A percentile compares a stretch with the other conserved stretches of the same genome.
phyloP scores from a whole-genome alignment of 2,888 invertebrate species.

The Eupithecia subfuscata region DNA sequence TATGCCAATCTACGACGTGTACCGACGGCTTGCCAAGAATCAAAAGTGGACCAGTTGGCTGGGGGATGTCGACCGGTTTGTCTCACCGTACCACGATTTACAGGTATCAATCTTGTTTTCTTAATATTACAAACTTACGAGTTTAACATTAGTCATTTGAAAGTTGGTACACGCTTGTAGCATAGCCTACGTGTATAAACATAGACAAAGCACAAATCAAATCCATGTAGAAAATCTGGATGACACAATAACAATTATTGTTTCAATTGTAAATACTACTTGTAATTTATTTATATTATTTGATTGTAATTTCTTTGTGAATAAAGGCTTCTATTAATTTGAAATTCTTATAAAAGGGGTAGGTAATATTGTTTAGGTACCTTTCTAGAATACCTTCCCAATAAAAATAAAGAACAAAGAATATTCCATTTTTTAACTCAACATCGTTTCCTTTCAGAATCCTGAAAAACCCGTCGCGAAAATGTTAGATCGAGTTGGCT shows the following conservation, averaged over 20 bases:
- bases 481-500: constrained; percentile 84
- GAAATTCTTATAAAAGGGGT: background rate
- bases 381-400: background rate
- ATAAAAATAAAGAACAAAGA: background rate
- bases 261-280: no score
- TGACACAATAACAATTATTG: no score
- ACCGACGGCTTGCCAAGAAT: constrained; percentile 81
- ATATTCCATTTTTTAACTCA: background rate
- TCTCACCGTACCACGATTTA: constrained; percentile 87
- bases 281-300: no score
- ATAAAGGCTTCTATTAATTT: background rate
- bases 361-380: background rate
- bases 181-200: background rate
- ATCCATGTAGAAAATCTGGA: background rate
- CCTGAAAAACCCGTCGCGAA: constrained; percentile 83
- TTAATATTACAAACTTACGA: background rate
- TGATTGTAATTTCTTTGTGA: no score
- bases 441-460: constrained; percentile 58
- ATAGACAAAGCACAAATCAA: background rate
- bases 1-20: constrained; percentile 88
- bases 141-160: background rate
- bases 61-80: constrained; percentile 85
- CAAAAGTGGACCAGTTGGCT: constrained; percentile 86
- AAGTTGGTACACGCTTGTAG: background rate
- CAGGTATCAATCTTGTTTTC: constrained; percentile 49